A percentile compares a stretch with the other conserved stretches of the same genome.
phyloP scores from a whole-genome alignment of 37 sponge, comb jelly and placozoan genomes.

The Chondrosia reniformis region DNA sequence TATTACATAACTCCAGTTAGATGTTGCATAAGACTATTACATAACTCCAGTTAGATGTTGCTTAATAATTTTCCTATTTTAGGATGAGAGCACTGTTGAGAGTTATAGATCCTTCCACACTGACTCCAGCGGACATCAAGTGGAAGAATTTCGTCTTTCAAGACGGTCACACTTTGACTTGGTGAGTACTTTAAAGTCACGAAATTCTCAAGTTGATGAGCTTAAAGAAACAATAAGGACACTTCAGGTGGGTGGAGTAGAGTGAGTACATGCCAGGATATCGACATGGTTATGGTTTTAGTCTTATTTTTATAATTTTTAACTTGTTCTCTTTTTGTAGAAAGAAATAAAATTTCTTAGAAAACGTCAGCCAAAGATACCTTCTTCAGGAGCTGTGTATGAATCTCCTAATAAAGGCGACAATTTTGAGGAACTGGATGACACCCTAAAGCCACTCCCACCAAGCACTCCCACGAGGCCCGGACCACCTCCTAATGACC shows the following conservation, averaged over 20 bases:
- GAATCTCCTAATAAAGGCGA: background rate
- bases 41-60: too few relatives aligned
- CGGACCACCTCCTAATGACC: constrained; percentile 6
- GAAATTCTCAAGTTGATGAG: background rate
- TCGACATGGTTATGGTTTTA: background rate
- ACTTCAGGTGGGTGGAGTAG: background rate
- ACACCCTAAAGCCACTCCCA: background rate
- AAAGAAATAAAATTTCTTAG: background rate
- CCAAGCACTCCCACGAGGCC: background rate
- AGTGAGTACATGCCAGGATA: background rate
- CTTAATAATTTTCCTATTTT: too few relatives aligned
- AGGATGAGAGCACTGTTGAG: too few relatives aligned
- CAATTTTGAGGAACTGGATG: background rate
- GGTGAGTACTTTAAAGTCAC: background rate
- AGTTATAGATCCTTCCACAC: constrained; percentile 8
- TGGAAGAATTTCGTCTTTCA: constrained; percentile 16
- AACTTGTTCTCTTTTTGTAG: background rate
- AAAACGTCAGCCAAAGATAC: constrained; percentile 11
- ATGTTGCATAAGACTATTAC: too few relatives aligned
- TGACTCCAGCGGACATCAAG: constrained; percentile 12
- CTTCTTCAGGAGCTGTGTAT: constrained; percentile 2
- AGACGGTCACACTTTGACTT: constrained; percentile 1
- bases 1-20: too few relatives aligned
- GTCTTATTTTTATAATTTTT: background rate
- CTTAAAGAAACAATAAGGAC: background rate